phyloP scores from a whole-genome alignment of 2,888 invertebrate genomes.

The Cosmopolites sordidus region DNA sequence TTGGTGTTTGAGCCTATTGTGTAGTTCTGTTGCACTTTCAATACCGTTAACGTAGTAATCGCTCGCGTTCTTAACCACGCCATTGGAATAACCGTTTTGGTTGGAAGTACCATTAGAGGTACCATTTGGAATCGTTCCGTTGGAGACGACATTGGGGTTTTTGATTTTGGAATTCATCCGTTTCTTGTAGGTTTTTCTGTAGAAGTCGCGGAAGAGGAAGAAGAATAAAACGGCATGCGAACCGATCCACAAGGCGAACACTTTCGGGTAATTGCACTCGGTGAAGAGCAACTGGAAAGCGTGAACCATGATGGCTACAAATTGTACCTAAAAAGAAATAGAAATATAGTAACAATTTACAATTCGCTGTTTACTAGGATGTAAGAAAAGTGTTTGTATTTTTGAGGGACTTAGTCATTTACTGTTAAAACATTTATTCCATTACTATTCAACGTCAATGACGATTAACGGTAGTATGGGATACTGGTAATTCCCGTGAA shows the following conservation, averaged over 20 bases:
- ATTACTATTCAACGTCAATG: too few relatives aligned
- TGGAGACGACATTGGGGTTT: not conserved
- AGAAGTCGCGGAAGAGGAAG: slow-evolving; percentile 92
- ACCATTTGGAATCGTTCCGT: slow-evolving; percentile 8
- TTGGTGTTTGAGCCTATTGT: slow-evolving; percentile 42
- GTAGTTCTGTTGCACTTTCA: slow-evolving; percentile 32
- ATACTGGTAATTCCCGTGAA: too few relatives aligned
- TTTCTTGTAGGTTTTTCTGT: slow-evolving; percentile 70
- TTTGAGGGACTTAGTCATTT: not conserved
- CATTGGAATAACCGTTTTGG: slow-evolving; percentile 33
- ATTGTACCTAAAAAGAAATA: slow-evolving; percentile 70
- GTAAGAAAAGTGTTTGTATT: slow-evolving; percentile 1
- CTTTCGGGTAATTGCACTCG: slow-evolving; percentile 88
- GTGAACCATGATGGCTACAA: slow-evolving; percentile 84
- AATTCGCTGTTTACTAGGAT: too few relatives aligned
- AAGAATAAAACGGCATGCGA: slow-evolving; percentile 95
- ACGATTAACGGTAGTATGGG: too few relatives aligned
- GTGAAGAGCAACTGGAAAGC: slow-evolving; percentile 88
- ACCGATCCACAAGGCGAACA: slow-evolving; percentile 95
- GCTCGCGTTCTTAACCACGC: slow-evolving; percentile 41
- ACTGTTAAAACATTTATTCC: too few relatives aligned
- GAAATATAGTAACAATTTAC: too few relatives aligned
- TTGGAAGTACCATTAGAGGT: slow-evolving; percentile 14
- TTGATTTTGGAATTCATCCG: not conserved
- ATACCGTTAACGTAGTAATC: slow-evolving; percentile 53